phyloP scores from a whole-genome alignment of 2,888 invertebrate genomes.

The Melinaea menophilus region DNA sequence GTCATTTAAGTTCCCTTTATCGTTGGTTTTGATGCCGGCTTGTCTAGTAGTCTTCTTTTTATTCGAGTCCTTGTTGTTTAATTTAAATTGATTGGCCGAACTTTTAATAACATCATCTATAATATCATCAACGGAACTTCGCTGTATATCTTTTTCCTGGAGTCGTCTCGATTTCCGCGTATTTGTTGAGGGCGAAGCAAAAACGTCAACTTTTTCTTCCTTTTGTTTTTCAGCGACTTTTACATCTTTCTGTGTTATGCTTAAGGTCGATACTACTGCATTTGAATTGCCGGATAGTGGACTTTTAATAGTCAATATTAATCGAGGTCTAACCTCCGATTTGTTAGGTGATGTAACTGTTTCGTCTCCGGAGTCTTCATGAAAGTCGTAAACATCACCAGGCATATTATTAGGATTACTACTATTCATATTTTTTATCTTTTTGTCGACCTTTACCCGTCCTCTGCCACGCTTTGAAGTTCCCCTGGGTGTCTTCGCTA shows the following conservation, averaged over 20 bases:
- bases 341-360: conserved; percentile 64
- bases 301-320: conserved; percentile 89
- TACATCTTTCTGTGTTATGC: conserved; percentile 58
- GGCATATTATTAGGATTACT: conserved; percentile 78
- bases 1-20: conserved; percentile 50
- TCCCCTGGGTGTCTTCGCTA: conserved; percentile 62
- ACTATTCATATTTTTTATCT: conserved; percentile 63
- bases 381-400: conserved; percentile 93
- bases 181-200: conserved; percentile 81
- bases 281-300: conserved; percentile 72
- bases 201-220: conserved; percentile 78
- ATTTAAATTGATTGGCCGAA: conserved; percentile 50
- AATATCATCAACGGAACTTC: conserved; percentile 89
- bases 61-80: conserved; percentile 46
- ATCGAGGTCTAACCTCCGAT: conserved; percentile 81
- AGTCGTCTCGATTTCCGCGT: conserved; percentile 89
- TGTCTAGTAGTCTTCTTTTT: conserved; percentile 79
- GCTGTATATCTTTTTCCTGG: conserved; percentile 85
- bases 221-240: conserved; percentile 57
- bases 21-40: conserved; percentile 55
- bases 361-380: conserved; percentile 92
- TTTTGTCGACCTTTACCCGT: conserved; percentile 74
- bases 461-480: conserved; percentile 71
- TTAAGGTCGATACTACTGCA: conserved; percentile 60
- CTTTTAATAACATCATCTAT: conserved; percentile 94